These are phyloP conservation scores for Strigops habroptila DNA, from an alignment of 2,113 vertebrate species.

Conservation along the genomic window DNA sequence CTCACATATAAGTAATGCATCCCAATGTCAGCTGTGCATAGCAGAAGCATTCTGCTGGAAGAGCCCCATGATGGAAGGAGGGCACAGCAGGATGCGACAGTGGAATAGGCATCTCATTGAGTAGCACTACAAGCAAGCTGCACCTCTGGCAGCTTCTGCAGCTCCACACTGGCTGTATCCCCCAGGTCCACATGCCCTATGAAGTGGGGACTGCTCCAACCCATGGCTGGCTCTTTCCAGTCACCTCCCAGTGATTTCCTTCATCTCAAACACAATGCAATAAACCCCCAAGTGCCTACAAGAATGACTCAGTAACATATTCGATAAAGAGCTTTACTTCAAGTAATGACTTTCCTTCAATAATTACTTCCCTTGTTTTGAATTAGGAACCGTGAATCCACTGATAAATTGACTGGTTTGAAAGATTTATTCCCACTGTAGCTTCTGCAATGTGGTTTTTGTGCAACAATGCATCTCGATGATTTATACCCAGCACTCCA, in stretches of 20 bases:
- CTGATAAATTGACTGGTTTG: neutral
- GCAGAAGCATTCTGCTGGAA: neutral
- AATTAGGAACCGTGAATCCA: neutral
- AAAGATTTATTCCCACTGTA: neutral
- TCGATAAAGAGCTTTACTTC: neutral
- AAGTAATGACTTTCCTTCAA: neutral
- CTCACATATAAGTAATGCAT: fast-evolving
- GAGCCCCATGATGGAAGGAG: fast-evolving
- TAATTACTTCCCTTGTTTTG: neutral
- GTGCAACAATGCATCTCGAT: fast-evolving
- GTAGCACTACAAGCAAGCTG: too few species aligned
- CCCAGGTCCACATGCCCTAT: fast-evolving
- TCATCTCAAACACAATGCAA: neutral
- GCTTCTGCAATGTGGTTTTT: neutral
- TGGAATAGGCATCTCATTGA: neutral
- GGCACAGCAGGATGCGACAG: neutral
- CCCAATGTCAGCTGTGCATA: neutral
- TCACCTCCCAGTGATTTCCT: fast-evolving
- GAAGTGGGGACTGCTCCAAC: neutral
- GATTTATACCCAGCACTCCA: neutral
- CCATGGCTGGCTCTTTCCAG: neutral
- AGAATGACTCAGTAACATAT: neutral
- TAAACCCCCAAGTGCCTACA: neutral
- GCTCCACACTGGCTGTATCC: fast-evolving
- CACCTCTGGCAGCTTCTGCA: neutral